These are phyloP conservation scores for Stegophylla sp. DNA, from an alignment of 2,888 invertebrate species.

Conservation along the genomic window DNA sequence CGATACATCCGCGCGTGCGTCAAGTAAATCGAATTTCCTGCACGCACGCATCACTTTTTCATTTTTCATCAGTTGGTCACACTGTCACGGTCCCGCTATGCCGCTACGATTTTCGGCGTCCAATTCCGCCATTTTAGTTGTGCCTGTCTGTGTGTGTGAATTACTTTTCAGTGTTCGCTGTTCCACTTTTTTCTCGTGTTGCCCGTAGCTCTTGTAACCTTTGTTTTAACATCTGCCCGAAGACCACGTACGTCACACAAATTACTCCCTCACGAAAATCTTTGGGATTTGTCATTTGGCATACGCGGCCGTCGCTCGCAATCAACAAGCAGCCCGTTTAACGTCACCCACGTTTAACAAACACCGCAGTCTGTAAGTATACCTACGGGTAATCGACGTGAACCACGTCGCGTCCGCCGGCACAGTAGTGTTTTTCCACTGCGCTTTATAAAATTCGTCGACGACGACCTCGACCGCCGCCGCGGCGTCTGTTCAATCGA, in stretches of 20 bases:
- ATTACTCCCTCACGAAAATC: no score
- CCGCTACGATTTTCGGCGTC: constrained; percentile 38
- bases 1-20: not conserved
- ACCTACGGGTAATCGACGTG: no score
- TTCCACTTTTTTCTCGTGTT: not conserved
- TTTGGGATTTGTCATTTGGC: no score
- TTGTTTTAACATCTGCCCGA: not conserved
- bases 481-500: not conserved
- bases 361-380: not conserved
- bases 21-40: not conserved
- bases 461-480: not conserved
- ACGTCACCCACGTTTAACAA: not conserved
- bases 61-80: constrained; percentile 49
- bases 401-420: no score
- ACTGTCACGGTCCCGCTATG: not conserved
- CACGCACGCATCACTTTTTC: no score
- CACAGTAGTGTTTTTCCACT: no score
- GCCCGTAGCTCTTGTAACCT: not conserved
- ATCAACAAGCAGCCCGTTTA: no score
- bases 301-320: no score
- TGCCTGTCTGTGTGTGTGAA: not conserved
- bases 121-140: constrained; percentile 56
- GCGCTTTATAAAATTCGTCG: not conserved
- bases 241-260: not conserved
- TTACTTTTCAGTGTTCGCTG: not conserved